These are phyloP conservation scores for Trochalopteron elliotii DNA, from an alignment of 2,113 vertebrate genomes.

Conservation along the genomic window DNA sequence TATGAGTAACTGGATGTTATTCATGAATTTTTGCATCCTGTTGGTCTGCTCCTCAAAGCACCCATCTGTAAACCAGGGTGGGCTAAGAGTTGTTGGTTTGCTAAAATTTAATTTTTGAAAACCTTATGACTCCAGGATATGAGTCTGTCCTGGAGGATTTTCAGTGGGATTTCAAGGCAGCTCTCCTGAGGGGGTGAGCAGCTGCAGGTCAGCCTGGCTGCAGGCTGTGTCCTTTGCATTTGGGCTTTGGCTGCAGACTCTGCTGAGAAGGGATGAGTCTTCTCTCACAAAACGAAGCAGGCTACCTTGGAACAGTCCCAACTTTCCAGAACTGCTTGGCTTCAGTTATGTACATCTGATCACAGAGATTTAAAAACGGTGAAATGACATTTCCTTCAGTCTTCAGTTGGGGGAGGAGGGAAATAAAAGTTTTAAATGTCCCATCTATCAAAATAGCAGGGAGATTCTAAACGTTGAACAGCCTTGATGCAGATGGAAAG, in stretches of 20 bases:
- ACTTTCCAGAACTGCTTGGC: not conserved
- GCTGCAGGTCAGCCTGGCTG: not conserved
- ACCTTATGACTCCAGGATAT: not conserved
- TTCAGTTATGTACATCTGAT: not conserved
- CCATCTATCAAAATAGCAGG: conserved; percentile 10
- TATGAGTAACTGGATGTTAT: too few species aligned
- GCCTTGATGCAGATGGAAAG: conserved; percentile 27
- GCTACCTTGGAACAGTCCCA: not conserved
- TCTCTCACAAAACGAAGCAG: not conserved
- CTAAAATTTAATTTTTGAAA: not conserved
- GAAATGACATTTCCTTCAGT: conserved; percentile 8
- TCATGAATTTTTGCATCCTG: not conserved
- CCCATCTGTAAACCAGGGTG: not conserved
- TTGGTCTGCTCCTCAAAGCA: not conserved
- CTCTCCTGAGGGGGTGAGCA: not conserved
- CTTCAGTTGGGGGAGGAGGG: not conserved
- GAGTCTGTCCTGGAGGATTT: not conserved
- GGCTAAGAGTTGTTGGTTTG: not conserved
- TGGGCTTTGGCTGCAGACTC: not conserved
- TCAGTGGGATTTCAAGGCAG: not conserved
- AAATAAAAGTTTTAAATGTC: not conserved
- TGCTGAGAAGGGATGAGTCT: not conserved
- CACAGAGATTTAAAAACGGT: not conserved
- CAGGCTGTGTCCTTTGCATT: too few species aligned
- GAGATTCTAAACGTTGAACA: conserved; percentile 32